Conservation (phyloP, 2,113 vertebrate species). For the Neotragus pygmaeus region DNA sequence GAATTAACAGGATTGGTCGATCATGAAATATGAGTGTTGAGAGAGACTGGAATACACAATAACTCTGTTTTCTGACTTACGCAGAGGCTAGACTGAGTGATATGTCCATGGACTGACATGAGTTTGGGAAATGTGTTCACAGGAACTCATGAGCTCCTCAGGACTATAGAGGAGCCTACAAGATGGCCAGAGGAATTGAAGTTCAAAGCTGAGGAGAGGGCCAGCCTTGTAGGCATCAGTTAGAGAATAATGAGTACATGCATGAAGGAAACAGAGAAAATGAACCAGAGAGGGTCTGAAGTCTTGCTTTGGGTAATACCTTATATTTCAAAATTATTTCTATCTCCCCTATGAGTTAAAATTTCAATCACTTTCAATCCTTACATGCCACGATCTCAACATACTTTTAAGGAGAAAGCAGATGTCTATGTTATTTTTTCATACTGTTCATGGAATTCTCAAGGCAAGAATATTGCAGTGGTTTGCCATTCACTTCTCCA, state of each 20-base stretch:
- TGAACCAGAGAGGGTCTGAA: neutral
- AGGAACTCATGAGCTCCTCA: neutral
- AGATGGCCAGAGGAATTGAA: neutral
- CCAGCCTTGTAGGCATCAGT: neutral
- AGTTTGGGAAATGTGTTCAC: neutral
- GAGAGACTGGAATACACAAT: neutral
- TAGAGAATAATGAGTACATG: neutral
- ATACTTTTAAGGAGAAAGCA: neutral
- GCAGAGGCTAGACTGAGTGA: neutral
- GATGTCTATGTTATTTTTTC: neutral
- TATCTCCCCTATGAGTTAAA: neutral
- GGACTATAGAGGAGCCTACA: neutral
- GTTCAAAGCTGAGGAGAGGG: neutral
- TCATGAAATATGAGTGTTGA: neutral
- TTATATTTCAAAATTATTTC: conserved; percentile 1
- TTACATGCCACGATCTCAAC: neutral
- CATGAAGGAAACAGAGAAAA: neutral
- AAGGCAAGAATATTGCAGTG: neutral
- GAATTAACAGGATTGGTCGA: neutral
- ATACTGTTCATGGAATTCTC: neutral
- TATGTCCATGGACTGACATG: neutral
- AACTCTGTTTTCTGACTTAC: neutral
- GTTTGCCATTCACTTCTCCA: neutral
- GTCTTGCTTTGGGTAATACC: neutral
- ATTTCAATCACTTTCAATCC: neutral